Percentiles rank a stretch among this genome's conserved stretches.
phyloP scores from a whole-genome alignment of 2,797 vertebrate genomes.

The Halcyon badia region DNA sequence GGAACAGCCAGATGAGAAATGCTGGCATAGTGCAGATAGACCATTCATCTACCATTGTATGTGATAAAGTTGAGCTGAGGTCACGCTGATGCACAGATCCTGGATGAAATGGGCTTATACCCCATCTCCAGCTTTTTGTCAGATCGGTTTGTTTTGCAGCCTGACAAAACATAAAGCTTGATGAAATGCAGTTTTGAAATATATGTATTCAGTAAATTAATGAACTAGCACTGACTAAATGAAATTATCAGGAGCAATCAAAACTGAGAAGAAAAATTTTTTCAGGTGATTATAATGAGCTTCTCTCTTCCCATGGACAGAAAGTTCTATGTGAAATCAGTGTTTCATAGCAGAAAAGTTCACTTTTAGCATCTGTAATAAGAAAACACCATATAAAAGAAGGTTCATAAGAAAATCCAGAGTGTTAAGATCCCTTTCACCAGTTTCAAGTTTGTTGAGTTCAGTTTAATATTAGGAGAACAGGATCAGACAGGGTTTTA shows the following conservation, averaged over 20 bases:
- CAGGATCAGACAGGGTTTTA: neutral
- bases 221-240: slow-evolving; percentile 55
- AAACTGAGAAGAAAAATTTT: slow-evolving; percentile 7
- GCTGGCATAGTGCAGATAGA: neutral
- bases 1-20: neutral
- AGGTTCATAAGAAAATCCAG: neutral
- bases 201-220: slow-evolving; percentile 61
- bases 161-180: slow-evolving; percentile 45
- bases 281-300: slow-evolving; percentile 54
- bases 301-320: slow-evolving; percentile 27
- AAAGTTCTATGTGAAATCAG: slow-evolving; percentile 38
- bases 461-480: neutral
- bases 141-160: slow-evolving; percentile 11
- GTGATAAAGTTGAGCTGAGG: neutral
- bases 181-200: slow-evolving; percentile 51
- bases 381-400: neutral
- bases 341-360: slow-evolving; percentile 10
- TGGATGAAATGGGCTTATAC: neutral
- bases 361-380: slow-evolving; percentile 15
- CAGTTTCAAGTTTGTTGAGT: neutral
- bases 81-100: accelerated
- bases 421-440: neutral
- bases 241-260: slow-evolving; percentile 66
- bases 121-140: neutral
- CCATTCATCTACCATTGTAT: neutral